Evolutionary conservation across 2,888 invertebrate species (phyloP).

Genomic region (Pammene aurita): DNA sequence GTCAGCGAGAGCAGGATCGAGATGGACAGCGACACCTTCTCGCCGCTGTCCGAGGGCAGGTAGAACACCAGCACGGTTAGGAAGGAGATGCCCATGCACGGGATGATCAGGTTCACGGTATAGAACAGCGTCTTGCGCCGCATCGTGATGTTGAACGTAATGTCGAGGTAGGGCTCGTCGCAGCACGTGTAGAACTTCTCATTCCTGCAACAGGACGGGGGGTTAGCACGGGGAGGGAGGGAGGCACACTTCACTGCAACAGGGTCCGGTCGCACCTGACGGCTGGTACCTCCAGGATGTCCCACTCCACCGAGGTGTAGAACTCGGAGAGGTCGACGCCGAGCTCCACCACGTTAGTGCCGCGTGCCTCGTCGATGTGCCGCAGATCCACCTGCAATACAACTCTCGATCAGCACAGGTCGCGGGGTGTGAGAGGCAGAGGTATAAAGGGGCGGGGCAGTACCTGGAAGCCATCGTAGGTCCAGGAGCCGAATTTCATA

Average conservation of each 20-base stretch:
- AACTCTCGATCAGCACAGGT: neutral
- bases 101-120: slow-evolving; percentile 98
- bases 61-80: slow-evolving; percentile 98
- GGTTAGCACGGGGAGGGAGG: slow-evolving; percentile 3
- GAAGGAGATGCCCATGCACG: slow-evolving; percentile 98
- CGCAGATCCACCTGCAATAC: slow-evolving; percentile 90
- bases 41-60: slow-evolving; percentile 98
- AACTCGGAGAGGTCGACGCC: slow-evolving; percentile 99
- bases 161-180: slow-evolving; percentile 96
- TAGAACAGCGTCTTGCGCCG: slow-evolving; percentile 97
- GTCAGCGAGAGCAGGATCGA: slow-evolving; percentile 97
- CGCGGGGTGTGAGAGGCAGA: neutral
- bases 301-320: slow-evolving; percentile 99
- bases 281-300: slow-evolving; percentile 97
- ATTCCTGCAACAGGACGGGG: slow-evolving; percentile 83
- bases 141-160: slow-evolving; percentile 99
- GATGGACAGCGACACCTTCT: slow-evolving; percentile 98
- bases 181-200: slow-evolving; percentile 98
- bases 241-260: neutral
- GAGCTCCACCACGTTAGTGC: slow-evolving; percentile 94
- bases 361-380: slow-evolving; percentile 94
- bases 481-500: slow-evolving; percentile 97
- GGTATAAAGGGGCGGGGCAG: neutral
- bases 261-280: slow-evolving; percentile 84
- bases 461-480: slow-evolving; percentile 97